Base-by-base conservation (phyloP, 2,113 vertebrate genomes). In the Anguilla rostrata region DNA sequence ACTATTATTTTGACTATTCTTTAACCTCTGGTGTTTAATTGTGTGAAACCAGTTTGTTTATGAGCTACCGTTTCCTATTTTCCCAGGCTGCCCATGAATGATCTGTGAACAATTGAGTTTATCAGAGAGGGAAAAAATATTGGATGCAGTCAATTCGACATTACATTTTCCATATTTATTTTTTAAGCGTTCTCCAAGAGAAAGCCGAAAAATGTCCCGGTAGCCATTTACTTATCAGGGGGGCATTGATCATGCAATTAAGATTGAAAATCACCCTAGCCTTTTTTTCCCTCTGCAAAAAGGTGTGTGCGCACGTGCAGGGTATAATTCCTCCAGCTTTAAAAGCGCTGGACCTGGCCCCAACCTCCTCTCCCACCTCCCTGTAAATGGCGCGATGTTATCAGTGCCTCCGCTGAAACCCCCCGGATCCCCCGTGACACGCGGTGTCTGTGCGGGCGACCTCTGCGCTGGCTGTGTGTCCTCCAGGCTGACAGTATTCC, bases 1-100 rank as follows among this genome's bases (percentile, higher is more conserved):
- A 91, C 94, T 92, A 95, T 94, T 95, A 95, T 94, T 93, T 91
- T 89, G 91, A 93, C 92, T 95, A 95, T 94, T 94, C 91, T 95
- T 95, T 95, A 95, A 96, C 95, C 91, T 88, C 90, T 71, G 86
- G 91, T 93, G 92, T 91, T 95, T 93, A 94, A 93, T 93, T 93
- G 94, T 92, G 92, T 93, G 93, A 94, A 92, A 93, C 94, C 88
- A 83, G 85, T 60, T 63, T 91, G 91, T 93, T 95, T 93, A 92
- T 82, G 88, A 93, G 85, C 91, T 89, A 85, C 86, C 63, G 83
- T 79, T 85, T 82, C 86, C 85, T 86, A 39, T 87, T 92, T 95
- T 93, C 92, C 87, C 89, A 90, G 81, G 86, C 43, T 57, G 78
- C 60, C 43, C 43, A 86, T 83, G 49, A 82, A 78, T 75, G 86